phyloP scores from a whole-genome alignment of 2,113 vertebrate species.

The Cervus canadensis region DNA sequence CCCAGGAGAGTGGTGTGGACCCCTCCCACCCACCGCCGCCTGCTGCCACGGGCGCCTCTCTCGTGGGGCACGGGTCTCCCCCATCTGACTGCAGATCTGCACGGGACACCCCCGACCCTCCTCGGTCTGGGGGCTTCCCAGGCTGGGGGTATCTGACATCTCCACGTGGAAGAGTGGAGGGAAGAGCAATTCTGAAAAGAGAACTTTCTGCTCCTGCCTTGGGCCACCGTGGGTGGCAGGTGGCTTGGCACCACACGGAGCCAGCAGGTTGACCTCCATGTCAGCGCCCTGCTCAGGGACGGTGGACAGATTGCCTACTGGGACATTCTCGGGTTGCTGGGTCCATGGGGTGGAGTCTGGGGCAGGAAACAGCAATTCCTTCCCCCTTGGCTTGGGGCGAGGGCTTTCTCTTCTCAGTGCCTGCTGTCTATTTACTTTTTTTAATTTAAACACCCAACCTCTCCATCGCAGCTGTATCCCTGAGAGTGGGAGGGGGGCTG shows the following conservation, averaged over 20 bases:
- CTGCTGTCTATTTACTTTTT: conserved; percentile 76
- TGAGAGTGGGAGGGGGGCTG: neutral
- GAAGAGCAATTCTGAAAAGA: conserved; percentile 39
- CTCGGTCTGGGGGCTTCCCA: neutral
- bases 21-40: neutral
- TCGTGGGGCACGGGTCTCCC: neutral
- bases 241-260: conserved; percentile 43
- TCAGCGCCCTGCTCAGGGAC: conserved; percentile 60
- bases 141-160: neutral
- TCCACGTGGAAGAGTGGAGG: neutral
- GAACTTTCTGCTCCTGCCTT: conserved; percentile 32
- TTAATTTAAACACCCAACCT: conserved; percentile 76
- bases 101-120: neutral
- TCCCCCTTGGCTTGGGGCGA: conserved; percentile 49
- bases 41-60: neutral
- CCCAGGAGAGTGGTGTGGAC: neutral
- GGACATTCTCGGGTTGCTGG: conserved; percentile 36
- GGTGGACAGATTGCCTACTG: conserved; percentile 34
- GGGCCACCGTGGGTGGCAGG: conserved; percentile 1
- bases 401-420: conserved; percentile 76
- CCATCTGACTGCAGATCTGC: neutral
- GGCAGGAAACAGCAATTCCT: conserved; percentile 27
- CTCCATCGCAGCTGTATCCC: conserved; percentile 35
- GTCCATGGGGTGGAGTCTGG: conserved; percentile 22
- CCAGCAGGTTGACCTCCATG: conserved; percentile 25